These are phyloP conservation scores for Pandemis corylana DNA, from an alignment of 2,888 invertebrate species.

Conservation along the genomic window DNA sequence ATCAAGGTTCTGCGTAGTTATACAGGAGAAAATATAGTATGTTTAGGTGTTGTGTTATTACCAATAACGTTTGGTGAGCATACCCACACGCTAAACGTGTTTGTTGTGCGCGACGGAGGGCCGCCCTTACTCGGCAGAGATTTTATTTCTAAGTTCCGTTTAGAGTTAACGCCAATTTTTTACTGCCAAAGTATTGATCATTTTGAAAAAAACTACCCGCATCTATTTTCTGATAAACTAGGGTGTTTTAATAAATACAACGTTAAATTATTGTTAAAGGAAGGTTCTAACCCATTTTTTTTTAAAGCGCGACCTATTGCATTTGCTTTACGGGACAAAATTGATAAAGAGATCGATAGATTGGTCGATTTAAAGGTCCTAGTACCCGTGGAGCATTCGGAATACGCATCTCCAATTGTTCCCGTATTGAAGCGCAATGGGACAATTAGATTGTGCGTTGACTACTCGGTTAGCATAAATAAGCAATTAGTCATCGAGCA, in stretches of 20 bases:
- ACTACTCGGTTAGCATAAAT: constrained; percentile 19
- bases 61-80: constrained; percentile 35
- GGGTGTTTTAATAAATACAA: too few relatives aligned
- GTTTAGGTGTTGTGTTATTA: constrained; percentile 38
- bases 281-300: too few relatives aligned
- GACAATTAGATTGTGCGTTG: neutral
- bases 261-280: too few relatives aligned
- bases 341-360: too few relatives aligned
- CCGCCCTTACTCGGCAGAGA: constrained; percentile 36
- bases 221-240: neutral
- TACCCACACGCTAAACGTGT: constrained; percentile 39
- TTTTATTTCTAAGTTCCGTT: constrained; percentile 28
- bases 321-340: too few relatives aligned
- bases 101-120: constrained; percentile 46
- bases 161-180: neutral
- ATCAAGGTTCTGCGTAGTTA: constrained; percentile 42
- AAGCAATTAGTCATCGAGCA: constrained; percentile 11
- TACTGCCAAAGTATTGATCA: neutral
- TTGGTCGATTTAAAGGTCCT: too few relatives aligned
- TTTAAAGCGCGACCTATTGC: too few relatives aligned
- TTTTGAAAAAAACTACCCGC: neutral
- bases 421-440: neutral
- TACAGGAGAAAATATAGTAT: constrained; percentile 42
- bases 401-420: too few relatives aligned
- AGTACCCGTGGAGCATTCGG: too few relatives aligned